Evolutionary conservation across 2,797 vertebrate genomes (phyloP), one percentile per base, ranked within the genome.

Genomic region (Brotogeris chrysoptera): DNA sequence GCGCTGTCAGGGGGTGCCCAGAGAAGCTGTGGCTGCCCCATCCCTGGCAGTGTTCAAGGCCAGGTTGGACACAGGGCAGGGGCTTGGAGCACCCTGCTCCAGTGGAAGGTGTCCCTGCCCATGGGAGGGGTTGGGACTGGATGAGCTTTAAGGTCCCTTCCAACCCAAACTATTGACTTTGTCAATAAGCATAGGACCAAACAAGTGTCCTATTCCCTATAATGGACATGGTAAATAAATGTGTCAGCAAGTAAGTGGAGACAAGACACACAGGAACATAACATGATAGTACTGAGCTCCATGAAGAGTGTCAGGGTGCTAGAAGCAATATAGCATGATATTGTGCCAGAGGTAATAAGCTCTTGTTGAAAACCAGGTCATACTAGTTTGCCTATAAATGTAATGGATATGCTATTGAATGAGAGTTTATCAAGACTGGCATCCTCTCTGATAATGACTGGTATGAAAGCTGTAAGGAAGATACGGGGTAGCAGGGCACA

Each of bases 51-150:
- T 52, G 50, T 5, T 30, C 50, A 52, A 52, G 50, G 28, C 27
- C 50, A 28, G 27, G 16, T 18, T 52, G 50, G 50, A 52, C 50
- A 30, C 16, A 52, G 50, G 16, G 28, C 16, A 52, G 50, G 16
- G 28, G 16, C 50, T 52, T 52, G 50, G 10, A 52, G 52, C 32
- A 55, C 0, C 0, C 53, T 55, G 32, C 6, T n/a, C 53, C 1
- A 55, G 32, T 34, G 32, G 32, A 15, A 34, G 20, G 53, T 6
- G 32, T 15, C 32, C 53, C 13, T 55, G 53, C 2, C 9, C 0
- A 1, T 21, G 53, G 32, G 19, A 55, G 32, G 53, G 19, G 19
- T 21, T 55, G 53, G 53, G 5, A 1, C 32, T n/a, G 32, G 8
- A 23, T 7, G 32, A 34, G 32, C 53, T 57, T 34, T 57, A 34